Conservation (phyloP, 2,113 vertebrate species). For the Coryphaenoides rupestris region DNA sequence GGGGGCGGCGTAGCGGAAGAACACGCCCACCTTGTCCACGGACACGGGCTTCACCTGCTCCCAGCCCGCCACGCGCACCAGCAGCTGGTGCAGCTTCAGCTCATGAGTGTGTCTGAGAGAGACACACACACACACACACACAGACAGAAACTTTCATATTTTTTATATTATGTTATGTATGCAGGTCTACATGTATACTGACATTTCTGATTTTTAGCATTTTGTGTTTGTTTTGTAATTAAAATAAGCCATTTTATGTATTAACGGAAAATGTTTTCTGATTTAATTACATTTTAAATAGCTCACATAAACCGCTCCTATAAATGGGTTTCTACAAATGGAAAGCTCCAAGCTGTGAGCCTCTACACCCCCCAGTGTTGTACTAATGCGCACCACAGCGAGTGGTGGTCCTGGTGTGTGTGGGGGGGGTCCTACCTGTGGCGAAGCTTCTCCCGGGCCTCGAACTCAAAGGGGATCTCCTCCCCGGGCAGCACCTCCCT, state of each 20-base stretch:
- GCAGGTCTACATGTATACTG: too few relatives aligned
- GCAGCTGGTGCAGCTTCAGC: slow-evolving; percentile 91
- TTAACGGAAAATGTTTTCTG: too few relatives aligned
- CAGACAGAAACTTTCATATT: too few relatives aligned
- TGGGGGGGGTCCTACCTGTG: slow-evolving; percentile 78
- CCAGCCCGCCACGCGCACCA: slow-evolving; percentile 95
- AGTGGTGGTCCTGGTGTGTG: too few relatives aligned
- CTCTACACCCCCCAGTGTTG: too few relatives aligned
- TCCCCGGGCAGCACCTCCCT: slow-evolving; percentile 89
- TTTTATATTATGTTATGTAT: too few relatives aligned
- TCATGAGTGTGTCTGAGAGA: slow-evolving; percentile 88
- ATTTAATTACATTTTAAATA: too few relatives aligned
- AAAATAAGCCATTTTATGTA: not conserved
- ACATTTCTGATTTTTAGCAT: not conserved
- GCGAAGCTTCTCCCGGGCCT: slow-evolving; percentile 90
- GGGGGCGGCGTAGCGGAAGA: slow-evolving; percentile 94
- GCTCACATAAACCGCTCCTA: too few relatives aligned
- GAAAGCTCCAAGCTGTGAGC: too few relatives aligned
- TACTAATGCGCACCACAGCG: too few relatives aligned
- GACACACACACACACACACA: too few relatives aligned
- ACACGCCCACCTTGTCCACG: slow-evolving; percentile 95
- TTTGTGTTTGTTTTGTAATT: not conserved
- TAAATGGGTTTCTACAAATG: too few relatives aligned
- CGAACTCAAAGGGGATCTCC: slow-evolving; percentile 95
- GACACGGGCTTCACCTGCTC: slow-evolving; percentile 96